Base-by-base conservation (phyloP, 2,888 invertebrate genomes). In the Thymelicus sylvestris region DNA sequence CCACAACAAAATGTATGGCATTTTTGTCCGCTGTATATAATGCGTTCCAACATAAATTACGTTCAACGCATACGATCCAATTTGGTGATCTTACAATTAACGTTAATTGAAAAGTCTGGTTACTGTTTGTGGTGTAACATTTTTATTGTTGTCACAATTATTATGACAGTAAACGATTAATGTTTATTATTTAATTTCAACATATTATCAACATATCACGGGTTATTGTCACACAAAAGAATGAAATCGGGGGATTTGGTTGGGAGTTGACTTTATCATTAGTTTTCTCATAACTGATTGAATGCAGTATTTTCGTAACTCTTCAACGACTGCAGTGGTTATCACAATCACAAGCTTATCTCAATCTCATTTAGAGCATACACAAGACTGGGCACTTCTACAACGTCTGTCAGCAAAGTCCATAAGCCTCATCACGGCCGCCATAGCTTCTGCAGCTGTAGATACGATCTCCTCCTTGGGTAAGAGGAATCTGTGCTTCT, bases 401-500 rank as follows among this genome's bases (percentile, higher is more conserved):
- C 67, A 72, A 38, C 77, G 71, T 47, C 66, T 81, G 61, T 92
- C 91, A 0, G 91, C 81, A 65, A 87, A 91, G 2, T 89, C 84
- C 86, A 93, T 83, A 0, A 93, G 81, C 7, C 81, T 81, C 6
- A 85, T 44, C 0, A 93, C 83, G 1, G 90, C 92, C 41, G 75
- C 83, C 52, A 85, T 71, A 0, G 85, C 81, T 76, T 92, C 93
- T 3, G 71, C 50, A 0, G 88, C 83, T 0, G 91, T 89, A 0
- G 79, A 69, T 2, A 87, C 50, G 13, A 93, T 93, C 71, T 91
- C 86, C 41, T 90, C 91, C 72, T 86, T 88, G 0, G 93, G 93
- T 0, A 93, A 77, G 0, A 92, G 81, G 72, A 93, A 93, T 50
- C 88, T 83, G 74, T 92, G 84, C 5, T 78, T 76, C 74, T 89